Evolutionary conservation across 2,888 invertebrate genomes (phyloP).

Genomic region (Lottia scabra): DNA sequence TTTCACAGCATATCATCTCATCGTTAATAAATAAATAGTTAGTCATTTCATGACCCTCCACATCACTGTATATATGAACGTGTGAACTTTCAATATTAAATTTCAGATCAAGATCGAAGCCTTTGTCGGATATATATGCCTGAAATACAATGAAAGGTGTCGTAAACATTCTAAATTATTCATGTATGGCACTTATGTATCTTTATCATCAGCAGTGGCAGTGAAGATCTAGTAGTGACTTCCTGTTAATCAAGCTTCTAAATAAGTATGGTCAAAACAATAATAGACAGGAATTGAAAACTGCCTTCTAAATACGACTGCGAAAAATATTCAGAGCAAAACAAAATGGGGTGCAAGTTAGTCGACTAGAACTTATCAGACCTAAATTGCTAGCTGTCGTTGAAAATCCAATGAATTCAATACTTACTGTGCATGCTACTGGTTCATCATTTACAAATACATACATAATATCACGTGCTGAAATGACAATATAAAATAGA

Average conservation of each 20-base stretch:
- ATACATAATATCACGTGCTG: conserved; percentile 51
- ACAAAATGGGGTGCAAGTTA: no score
- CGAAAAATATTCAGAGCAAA: no score
- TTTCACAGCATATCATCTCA: conserved; percentile 38
- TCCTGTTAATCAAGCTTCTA: no score
- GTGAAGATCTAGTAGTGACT: no score
- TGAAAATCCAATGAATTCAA: no score
- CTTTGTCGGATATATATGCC: conserved; percentile 53
- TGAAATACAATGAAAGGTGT: conserved; percentile 26
- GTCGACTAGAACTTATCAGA: no score
- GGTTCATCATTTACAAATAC: conserved; percentile 46
- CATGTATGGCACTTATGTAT: no score
- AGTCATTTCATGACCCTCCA: conserved; percentile 54
- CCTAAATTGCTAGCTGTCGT: no score
- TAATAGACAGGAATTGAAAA: no score
- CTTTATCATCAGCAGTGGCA: no score
- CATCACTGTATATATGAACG: conserved; percentile 58
- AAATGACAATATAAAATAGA: conserved; percentile 10
- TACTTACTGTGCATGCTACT: conserved; percentile 43
- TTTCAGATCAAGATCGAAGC: conserved; percentile 54
- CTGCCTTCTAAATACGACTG: no score
- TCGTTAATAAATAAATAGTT: conserved; percentile 51
- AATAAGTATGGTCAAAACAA: no score
- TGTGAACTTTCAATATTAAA: conserved; percentile 37
- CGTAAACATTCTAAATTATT: not conserved